phyloP scores from a whole-genome alignment of 2,888 invertebrate species.

The Gryllus longicercus region DNA sequence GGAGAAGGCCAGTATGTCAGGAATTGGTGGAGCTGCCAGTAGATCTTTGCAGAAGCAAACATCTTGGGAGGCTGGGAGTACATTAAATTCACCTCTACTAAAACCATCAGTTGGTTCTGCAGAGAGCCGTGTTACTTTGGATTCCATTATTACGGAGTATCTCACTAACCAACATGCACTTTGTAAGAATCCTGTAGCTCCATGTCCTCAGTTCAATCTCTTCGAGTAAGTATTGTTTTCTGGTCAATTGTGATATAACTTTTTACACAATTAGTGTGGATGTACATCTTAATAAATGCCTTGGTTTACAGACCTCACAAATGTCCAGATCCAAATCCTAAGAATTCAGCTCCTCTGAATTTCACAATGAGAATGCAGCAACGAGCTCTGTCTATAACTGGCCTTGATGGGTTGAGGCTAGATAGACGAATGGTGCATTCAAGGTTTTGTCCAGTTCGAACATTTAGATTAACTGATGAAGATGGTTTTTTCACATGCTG shows the following conservation, averaged over 20 bases:
- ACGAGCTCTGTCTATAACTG: conserved; percentile 56
- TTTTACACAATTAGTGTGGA: background rate
- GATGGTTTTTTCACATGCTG: conserved; percentile 75
- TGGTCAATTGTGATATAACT: background rate
- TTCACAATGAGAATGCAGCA: conserved; percentile 62
- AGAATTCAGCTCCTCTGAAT: conserved; percentile 65
- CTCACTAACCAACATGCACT: conserved; percentile 95
- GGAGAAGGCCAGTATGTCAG: conserved; percentile 24
- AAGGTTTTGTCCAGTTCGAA: conserved; percentile 71
- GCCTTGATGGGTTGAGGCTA: conserved; percentile 57
- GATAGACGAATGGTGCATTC: conserved; percentile 83
- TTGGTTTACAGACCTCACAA: conserved; percentile 75
- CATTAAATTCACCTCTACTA: conserved; percentile 35
- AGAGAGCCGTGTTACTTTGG: conserved; percentile 63
- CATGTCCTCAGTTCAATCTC: conserved; percentile 94
- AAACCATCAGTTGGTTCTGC: conserved; percentile 28
- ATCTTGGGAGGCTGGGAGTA: conserved; percentile 46
- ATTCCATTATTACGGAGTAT: conserved; percentile 94
- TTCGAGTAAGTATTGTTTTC: conserved; percentile 64
- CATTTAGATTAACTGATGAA: conserved; percentile 65
- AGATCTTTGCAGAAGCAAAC: conserved; percentile 57
- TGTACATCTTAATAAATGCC: conserved; percentile 17
- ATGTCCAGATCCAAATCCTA: conserved; percentile 83
- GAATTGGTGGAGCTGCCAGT: background rate
- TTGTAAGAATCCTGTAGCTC: conserved; percentile 96